phyloP scores from a whole-genome alignment of 2,797 vertebrate species.

The Ctenosaura bakeri region DNA sequence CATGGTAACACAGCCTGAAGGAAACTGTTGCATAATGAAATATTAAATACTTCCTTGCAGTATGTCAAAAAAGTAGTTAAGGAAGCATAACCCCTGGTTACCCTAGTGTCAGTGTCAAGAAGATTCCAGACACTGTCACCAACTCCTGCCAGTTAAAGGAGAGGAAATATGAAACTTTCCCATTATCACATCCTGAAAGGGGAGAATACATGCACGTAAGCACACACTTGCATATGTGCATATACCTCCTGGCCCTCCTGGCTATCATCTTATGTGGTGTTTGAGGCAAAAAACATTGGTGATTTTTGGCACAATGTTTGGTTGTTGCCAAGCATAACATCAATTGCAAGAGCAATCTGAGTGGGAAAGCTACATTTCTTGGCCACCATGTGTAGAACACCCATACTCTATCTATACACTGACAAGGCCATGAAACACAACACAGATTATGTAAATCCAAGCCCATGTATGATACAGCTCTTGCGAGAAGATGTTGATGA shows the following conservation, averaged over 20 bases:
- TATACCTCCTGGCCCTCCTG: neutral
- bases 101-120: too few relatives aligned
- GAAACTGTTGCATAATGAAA: too few relatives aligned
- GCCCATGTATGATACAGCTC: neutral
- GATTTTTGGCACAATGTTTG: neutral
- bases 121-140: neutral
- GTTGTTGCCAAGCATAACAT: neutral
- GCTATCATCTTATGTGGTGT: neutral
- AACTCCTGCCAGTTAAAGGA: neutral
- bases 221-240: neutral
- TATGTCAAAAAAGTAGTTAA: too few relatives aligned
- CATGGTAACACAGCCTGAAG: too few relatives aligned
- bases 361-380: neutral
- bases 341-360: neutral
- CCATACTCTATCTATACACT: neutral
- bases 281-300: neutral
- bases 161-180: neutral
- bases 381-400: neutral
- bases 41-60: too few relatives aligned
- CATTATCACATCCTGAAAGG: neutral
- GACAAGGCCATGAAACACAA: neutral
- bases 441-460: neutral
- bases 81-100: too few relatives aligned
- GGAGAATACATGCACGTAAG: neutral
- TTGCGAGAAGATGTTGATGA: neutral